phyloP scores from a whole-genome alignment of 2,113 vertebrate species.

The Phalacrocorax pelagicus region DNA sequence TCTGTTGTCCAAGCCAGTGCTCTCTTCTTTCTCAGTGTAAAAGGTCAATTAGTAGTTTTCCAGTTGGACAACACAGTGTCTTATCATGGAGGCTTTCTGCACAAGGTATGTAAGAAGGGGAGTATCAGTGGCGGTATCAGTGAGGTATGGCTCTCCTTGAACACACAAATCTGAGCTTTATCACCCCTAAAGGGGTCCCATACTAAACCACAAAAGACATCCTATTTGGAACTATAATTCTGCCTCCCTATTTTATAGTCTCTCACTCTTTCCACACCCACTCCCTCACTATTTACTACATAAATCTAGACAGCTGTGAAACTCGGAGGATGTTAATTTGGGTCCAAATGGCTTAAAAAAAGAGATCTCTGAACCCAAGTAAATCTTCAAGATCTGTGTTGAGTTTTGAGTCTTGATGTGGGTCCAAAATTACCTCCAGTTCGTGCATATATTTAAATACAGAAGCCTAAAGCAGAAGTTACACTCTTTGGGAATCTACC shows the following conservation, averaged over 20 bases:
- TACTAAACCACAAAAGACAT: neutral
- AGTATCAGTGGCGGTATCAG: neutral
- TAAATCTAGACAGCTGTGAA: neutral
- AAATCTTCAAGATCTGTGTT: neutral
- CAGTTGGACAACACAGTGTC: neutral
- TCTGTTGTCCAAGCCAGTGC: neutral
- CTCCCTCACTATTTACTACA: neutral
- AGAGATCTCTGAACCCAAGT: neutral
- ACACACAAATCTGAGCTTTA: neutral
- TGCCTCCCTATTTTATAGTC: neutral
- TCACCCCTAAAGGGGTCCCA: neutral
- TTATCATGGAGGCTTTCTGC: neutral
- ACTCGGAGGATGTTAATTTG: neutral
- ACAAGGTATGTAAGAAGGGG: neutral
- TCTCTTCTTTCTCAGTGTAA: neutral
- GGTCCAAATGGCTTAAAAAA: neutral
- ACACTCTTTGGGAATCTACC: neutral
- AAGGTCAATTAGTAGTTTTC: neutral
- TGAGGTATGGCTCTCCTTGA: neutral
- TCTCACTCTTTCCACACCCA: neutral
- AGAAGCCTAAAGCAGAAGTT: neutral
- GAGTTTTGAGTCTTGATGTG: neutral
- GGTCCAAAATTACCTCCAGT: neutral
- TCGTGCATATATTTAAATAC: neutral
- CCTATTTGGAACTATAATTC: neutral